Percentiles rank a stretch among this genome's conserved stretches.
Evolutionary conservation across 2,797 vertebrate species (phyloP).

Genomic region (Arnoldichthys spilopterus): DNA sequence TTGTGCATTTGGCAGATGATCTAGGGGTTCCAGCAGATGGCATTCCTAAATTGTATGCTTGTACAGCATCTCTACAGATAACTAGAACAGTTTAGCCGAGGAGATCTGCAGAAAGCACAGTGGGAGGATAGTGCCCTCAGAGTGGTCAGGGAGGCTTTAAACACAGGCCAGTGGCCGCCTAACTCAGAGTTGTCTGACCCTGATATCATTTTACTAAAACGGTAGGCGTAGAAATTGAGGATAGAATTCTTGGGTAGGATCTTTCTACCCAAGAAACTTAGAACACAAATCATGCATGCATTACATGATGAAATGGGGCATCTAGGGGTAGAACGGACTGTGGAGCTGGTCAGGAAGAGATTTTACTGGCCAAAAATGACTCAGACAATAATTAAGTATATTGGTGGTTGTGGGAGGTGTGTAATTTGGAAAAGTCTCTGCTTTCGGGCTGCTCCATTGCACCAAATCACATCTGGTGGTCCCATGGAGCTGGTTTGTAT

Average conservation of each 20-base stretch:
- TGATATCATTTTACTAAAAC: not conserved
- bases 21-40: not conserved
- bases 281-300: not conserved
- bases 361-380: slow-evolving; percentile 13
- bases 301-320: slow-evolving; percentile 6
- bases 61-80: not conserved
- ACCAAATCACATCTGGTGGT: not conserved
- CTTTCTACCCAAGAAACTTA: not conserved
- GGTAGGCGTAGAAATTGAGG: not conserved
- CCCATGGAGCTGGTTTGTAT: not conserved
- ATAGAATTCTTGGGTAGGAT: not conserved
- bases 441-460: not conserved
- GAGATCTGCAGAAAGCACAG: not conserved
- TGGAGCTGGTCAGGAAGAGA: not conserved
- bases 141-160: not conserved
- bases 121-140: not conserved
- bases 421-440: not conserved
- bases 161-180: not conserved
- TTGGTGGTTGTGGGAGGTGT: not conserved
- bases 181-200: not conserved
- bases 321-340: not conserved
- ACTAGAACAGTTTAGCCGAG: not conserved
- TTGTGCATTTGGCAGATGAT: not conserved
- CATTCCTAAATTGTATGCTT: not conserved
- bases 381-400: not conserved